Percentiles rank a stretch among this genome's conserved stretches.
Conservation (phyloP, 1,140 invertebrate genomes). For the Eumeta japonica region DNA sequence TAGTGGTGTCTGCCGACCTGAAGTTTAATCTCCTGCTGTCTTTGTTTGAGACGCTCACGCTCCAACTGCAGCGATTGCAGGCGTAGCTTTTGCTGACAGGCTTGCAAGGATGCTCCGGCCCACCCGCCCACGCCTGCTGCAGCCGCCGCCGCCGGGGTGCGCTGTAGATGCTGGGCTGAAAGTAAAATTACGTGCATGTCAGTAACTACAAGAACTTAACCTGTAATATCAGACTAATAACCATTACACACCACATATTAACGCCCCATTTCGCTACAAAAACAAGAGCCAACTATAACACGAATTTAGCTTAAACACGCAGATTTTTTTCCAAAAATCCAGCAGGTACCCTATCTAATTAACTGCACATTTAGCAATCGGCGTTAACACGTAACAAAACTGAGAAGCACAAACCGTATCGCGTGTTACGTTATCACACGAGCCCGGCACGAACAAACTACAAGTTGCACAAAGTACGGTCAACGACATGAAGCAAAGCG, state of each 20-base stretch:
- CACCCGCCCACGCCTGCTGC: slow-evolving; percentile 59
- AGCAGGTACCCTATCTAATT: too few relatives aligned
- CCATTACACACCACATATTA: neutral
- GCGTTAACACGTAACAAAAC: too few relatives aligned
- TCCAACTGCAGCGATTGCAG: slow-evolving; percentile 84
- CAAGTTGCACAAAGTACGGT: too few relatives aligned
- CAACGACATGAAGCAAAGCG: too few relatives aligned
- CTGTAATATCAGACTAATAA: slow-evolving; percentile 4
- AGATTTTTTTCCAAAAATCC: too few relatives aligned
- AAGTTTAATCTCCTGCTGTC: slow-evolving; percentile 84
- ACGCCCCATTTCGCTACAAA: too few relatives aligned
- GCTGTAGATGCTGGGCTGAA: slow-evolving; percentile 71
- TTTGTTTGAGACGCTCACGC: slow-evolving; percentile 79
- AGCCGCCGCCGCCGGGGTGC: slow-evolving; percentile 63
- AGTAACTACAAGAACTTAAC: neutral
- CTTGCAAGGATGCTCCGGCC: slow-evolving; percentile 62
- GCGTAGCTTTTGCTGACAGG: slow-evolving; percentile 74
- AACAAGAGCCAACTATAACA: too few relatives aligned
- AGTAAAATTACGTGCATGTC: slow-evolving; percentile 18
- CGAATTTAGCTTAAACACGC: too few relatives aligned
- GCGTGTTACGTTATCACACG: too few relatives aligned
- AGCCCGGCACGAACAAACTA: too few relatives aligned
- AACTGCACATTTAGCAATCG: too few relatives aligned
- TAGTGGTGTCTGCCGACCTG: slow-evolving; percentile 61
- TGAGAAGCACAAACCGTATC: too few relatives aligned